Conservation (phyloP, 2,797 vertebrate species). For the Tapera naevia region DNA sequence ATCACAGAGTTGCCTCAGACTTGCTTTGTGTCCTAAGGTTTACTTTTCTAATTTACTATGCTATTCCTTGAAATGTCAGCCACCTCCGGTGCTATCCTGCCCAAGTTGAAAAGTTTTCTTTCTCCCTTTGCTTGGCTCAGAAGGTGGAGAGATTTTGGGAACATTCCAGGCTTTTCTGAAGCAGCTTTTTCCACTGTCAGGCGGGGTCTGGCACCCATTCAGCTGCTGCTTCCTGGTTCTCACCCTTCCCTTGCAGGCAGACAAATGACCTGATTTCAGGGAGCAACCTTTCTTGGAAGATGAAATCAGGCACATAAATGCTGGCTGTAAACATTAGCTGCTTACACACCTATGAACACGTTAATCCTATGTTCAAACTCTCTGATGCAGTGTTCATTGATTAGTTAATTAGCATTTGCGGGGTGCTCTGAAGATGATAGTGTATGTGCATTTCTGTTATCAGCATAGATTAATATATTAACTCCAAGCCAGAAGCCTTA, state of each 20-base stretch:
- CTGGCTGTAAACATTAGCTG: neutral
- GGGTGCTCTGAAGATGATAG: neutral
- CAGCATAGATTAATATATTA: neutral
- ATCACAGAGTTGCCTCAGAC: neutral
- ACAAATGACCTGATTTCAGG: conserved; percentile 4
- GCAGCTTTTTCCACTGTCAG: conserved; percentile 55
- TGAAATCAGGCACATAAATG: neutral
- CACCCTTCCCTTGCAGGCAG: conserved; percentile 35
- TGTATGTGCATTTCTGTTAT: neutral
- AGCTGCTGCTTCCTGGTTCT: conserved; percentile 51
- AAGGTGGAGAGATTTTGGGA: conserved; percentile 7
- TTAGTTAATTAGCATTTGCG: neutral
- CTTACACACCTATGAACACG: neutral
- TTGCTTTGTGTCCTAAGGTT: neutral
- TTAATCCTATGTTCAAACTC: neutral
- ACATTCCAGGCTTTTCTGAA: conserved; percentile 46
- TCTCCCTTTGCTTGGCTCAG: neutral
- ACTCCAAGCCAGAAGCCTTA: neutral
- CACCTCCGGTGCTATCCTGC: neutral
- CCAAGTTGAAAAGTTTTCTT: neutral
- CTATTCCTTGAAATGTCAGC: conserved; percentile 44
- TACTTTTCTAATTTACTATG: neutral
- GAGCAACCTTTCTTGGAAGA: conserved; percentile 9
- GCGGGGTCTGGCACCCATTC: neutral
- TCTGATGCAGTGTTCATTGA: neutral